Conservation (phyloP, 2,888 invertebrate genomes). For the Mesodorylaimus sp. region DNA sequence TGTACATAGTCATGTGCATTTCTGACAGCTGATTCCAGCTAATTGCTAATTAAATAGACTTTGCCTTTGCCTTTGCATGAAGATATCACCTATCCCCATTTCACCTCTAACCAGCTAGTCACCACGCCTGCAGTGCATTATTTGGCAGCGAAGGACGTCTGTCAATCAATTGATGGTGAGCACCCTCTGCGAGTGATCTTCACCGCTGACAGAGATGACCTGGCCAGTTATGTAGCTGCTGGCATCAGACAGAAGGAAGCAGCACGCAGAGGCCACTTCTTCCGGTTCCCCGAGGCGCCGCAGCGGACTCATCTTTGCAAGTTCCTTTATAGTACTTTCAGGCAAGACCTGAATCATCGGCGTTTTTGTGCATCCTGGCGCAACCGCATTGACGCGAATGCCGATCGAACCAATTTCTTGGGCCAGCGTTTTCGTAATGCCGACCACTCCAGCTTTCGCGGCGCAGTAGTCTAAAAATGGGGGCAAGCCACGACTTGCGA, state of each 20-base stretch:
- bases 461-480: conserved; percentile 34
- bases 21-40: too few species aligned
- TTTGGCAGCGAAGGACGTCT: too few species aligned
- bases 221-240: conserved; percentile 73
- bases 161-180: too few species aligned
- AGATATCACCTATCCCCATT: too few species aligned
- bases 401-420: conserved; percentile 31
- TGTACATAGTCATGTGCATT: too few species aligned
- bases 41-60: too few species aligned
- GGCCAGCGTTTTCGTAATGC: conserved; percentile 34
- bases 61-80: too few species aligned
- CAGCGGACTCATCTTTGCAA: conserved; percentile 10
- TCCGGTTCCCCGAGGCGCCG: conserved; percentile 25
- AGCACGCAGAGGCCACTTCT: conserved; percentile 69
- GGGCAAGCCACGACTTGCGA: conserved; percentile 33
- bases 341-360: conserved; percentile 42
- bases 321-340: neutral
- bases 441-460: conserved; percentile 34
- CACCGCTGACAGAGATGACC: too few species aligned
- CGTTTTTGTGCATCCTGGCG: conserved; percentile 26
- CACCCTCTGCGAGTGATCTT: too few species aligned
- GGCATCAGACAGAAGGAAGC: conserved; percentile 63
- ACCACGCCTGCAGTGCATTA: too few species aligned
- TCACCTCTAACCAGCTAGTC: too few species aligned
- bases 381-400: conserved; percentile 32